A percentile compares a stretch with the other conserved stretches of the same genome.
Evolutionary conservation across 2,797 vertebrate species (phyloP).

Genomic region (Propithecus deckenii): DNA sequence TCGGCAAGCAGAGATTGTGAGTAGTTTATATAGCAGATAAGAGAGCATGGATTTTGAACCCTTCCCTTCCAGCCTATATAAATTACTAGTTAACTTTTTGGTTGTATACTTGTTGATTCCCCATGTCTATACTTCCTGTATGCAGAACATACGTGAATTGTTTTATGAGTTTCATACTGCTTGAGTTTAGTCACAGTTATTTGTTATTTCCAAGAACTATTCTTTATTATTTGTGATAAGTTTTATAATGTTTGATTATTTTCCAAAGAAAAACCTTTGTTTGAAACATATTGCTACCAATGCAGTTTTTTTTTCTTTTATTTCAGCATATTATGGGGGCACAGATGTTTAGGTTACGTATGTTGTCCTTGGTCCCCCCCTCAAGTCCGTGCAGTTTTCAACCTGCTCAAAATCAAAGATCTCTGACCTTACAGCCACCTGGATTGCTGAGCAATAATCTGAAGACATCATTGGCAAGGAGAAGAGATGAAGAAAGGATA

Average conservation of each 20-base stretch:
- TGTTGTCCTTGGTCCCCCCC: too few relatives aligned
- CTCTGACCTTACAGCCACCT: background rate
- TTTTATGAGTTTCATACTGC: background rate
- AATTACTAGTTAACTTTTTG: slow-evolving; percentile 81
- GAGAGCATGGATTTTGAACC: slow-evolving; percentile 76
- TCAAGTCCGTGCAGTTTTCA: background rate
- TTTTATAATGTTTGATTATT: slow-evolving; percentile 38
- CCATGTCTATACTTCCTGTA: background rate
- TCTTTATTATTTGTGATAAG: background rate
- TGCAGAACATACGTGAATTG: background rate
- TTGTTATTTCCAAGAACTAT: background rate
- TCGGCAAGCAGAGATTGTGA: background rate
- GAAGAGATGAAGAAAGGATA: background rate
- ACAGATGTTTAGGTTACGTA: too few relatives aligned
- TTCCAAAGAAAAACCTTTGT: background rate
- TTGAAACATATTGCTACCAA: background rate
- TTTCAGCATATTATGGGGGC: too few relatives aligned
- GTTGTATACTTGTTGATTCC: background rate
- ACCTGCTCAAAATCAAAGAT: slow-evolving; percentile 18
- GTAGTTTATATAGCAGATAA: slow-evolving; percentile 35
- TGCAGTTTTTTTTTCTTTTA: background rate
- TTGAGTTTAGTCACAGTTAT: background rate
- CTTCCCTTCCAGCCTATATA: slow-evolving; percentile 55
- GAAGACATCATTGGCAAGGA: background rate
- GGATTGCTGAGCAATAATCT: slow-evolving; percentile 23